These are phyloP conservation scores for Pelusios castaneus DNA, from an alignment of 2,113 vertebrate genomes.

Conservation along the genomic window DNA sequence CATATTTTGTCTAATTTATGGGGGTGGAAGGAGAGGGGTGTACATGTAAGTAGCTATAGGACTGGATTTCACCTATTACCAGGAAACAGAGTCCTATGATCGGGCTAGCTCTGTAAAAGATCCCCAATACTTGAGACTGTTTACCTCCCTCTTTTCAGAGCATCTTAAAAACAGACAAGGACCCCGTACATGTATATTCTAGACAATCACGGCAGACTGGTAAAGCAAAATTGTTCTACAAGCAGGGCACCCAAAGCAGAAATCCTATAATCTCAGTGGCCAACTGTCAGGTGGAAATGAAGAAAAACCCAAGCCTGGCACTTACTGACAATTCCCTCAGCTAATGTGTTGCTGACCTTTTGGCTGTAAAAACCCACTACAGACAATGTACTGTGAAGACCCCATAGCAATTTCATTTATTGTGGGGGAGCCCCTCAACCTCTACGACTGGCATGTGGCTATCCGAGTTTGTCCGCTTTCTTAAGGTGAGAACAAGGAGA, in stretches of 20 bases:
- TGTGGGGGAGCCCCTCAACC: neutral
- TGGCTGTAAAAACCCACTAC: neutral
- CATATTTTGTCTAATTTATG: constrained; percentile 15
- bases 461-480: neutral
- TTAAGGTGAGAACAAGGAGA: neutral
- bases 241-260: neutral
- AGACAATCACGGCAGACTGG: neutral
- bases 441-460: too few species aligned
- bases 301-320: neutral
- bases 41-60: neutral
- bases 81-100: constrained; percentile 46
- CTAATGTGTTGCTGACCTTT: neutral
- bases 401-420: neutral
- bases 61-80: constrained; percentile 28
- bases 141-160: neutral
- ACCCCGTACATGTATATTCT: neutral
- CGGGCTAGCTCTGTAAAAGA: constrained; percentile 53
- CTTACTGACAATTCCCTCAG: neutral
- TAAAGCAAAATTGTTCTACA: neutral
- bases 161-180: neutral
- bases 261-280: neutral
- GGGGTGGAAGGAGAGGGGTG: neutral
- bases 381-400: neutral
- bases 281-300: neutral
- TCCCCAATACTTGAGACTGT: neutral